Evolutionary conservation across 2,888 invertebrate genomes (phyloP), one percentile per base, ranked within the genome.

Genomic region (Clusia tigrina): DNA sequence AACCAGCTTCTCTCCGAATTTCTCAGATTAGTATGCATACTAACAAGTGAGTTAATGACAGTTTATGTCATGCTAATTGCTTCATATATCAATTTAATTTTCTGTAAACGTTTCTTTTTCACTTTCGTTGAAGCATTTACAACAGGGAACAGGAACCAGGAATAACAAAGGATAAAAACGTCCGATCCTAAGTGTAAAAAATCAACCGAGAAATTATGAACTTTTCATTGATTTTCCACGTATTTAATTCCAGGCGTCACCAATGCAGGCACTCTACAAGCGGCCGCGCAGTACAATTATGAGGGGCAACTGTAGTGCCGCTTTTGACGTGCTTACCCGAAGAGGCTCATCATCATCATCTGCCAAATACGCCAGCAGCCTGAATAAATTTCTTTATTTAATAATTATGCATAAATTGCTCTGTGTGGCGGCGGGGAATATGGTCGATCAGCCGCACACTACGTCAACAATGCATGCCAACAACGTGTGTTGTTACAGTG

Each of bases 361-460:
- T 48, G 48, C 48, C 48, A 15, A 67, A 65, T 37, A 55, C 54
- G 68, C 68, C 68, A 60, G 58, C 54, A 65, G 68, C 68, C 56
- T 68, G 68, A 65, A 68, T 68, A 68, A 68, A 68, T 68, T 68
- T 68, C 68, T 68, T 68, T 58, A 67, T 68, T 67, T 42, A 32
- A 38, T 56, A 56, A 56, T 56, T 56, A 38, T 17, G 22, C 23
- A 12, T 23, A 6, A n/a, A 15, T 17, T 42, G 10, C 42, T 6
- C 12, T 32, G 12, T 32, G 32, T 32, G 5, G 32, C 32, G 5
- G 32, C 12, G 5, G 32, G 32, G 5, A 32, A 10, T 6, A 6
- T 22, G 3, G 48, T 17, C 42, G 42, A 6, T n/a, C n/a, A 15
- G 12, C 42, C 12, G n/a, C 42, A 42, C 12, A 42, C 12, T n/a